Evolutionary conservation across 2,888 invertebrate species (phyloP), one percentile per base, ranked within the genome.

Genomic region (Drosophila algonquin): DNA sequence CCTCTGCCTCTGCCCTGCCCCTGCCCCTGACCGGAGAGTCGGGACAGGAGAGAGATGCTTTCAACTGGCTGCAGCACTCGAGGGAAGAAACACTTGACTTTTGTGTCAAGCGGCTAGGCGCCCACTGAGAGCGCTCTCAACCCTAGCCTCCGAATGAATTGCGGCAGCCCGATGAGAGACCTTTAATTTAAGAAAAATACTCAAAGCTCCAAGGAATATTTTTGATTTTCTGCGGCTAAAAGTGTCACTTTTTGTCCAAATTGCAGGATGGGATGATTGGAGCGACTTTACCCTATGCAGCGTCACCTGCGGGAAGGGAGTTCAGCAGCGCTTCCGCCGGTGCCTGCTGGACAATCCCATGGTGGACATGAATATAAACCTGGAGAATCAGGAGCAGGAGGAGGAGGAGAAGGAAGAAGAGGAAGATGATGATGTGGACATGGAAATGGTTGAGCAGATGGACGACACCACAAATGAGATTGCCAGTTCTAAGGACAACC

Each of bases 261-360:
- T 82, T 79, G 46, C 76, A 92, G 92, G 92, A 63, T 92, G 92
- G 92, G 92, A 92, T 70, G 90, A 91, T 81, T 92, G 92, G 92
- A 92, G 92, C 69, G 92, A 92, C 80, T 92, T 92, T 76, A 92
- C 92, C 73, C 77, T 91, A 30, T 92, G 92, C 83, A 92, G 92
- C 76, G 91, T 92, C 54, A 90, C 91, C 73, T 92, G 92, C 69
- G 92, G 92, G 67, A 92, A 91, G 90, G 92, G 92, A 75, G 92
- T 92, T 24, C 92, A 92, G 68, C 92, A 92, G 63, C 91, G 92
- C 40, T 92, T 92, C 81, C 91, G 92, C 1, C 91, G 92, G 57
- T 92, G 92, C 73, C 87, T 92, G 50, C 81, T 92, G 60, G 92
- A 92, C 89, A 92, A 91, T 81, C 91, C 91, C 48, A 80, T 91